Conservation (phyloP, 2,113 vertebrate species). For the Hoplias malabaricus region DNA sequence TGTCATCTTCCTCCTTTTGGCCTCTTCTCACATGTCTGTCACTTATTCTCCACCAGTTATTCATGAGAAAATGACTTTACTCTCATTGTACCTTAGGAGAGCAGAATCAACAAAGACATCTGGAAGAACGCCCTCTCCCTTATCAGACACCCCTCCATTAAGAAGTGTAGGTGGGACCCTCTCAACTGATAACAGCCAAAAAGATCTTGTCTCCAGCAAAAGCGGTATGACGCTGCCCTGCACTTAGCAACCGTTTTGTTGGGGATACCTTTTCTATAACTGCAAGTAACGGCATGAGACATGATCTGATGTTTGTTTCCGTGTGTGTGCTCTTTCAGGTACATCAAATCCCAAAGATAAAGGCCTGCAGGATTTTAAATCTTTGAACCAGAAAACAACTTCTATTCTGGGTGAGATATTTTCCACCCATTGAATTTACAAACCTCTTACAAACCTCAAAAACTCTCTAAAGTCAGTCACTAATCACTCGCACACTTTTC, state of each 20-base stretch:
- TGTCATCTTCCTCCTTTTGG: neutral
- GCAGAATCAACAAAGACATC: constrained; percentile 62
- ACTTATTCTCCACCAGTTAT: neutral
- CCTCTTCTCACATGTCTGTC: neutral
- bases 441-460: too few species aligned
- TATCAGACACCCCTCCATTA: constrained; percentile 60
- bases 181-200: constrained; percentile 59
- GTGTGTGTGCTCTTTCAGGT: constrained; percentile 33
- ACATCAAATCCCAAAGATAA: constrained; percentile 57
- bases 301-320: neutral
- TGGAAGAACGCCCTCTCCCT: constrained; percentile 62
- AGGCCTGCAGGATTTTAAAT: constrained; percentile 66
- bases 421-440: neutral
- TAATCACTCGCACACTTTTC: too few species aligned
- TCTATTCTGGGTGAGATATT: constrained; percentile 72
- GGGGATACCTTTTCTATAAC: neutral
- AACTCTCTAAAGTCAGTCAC: too few species aligned
- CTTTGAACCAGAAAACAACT: constrained; percentile 68
- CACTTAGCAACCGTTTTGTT: neutral
- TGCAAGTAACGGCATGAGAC: neutral
- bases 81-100: constrained; percentile 71
- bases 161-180: constrained; percentile 64
- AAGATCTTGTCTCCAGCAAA: constrained; percentile 74
- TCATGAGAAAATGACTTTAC: neutral
- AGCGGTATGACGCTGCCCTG: constrained; percentile 54